phyloP scores from a whole-genome alignment of 2,797 vertebrate genomes.

The Ambastaia sidthimunki region DNA sequence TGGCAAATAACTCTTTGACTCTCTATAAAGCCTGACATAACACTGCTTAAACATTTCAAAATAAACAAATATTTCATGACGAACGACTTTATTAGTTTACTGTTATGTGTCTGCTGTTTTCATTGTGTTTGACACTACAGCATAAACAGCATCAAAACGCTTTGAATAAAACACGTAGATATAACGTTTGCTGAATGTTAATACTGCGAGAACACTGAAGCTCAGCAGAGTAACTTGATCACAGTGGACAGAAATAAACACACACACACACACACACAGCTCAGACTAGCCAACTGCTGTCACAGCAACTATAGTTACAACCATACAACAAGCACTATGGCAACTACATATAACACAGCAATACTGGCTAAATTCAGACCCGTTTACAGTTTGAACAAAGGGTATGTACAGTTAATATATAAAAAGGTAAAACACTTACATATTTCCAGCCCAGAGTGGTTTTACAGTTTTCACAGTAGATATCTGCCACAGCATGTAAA shows the following conservation, averaged over 20 bases:
- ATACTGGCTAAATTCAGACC: background rate
- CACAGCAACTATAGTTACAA: background rate
- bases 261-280: slow-evolving; percentile 29
- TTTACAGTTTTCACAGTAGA: slow-evolving; percentile 99
- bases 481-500: slow-evolving; percentile 95
- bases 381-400: background rate
- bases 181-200: slow-evolving; percentile 9
- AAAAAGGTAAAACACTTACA: slow-evolving; percentile 74
- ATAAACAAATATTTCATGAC: too few species aligned
- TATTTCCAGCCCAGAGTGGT: slow-evolving; percentile 99
- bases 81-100: too few species aligned
- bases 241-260: slow-evolving; percentile 51
- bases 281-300: slow-evolving; percentile 27
- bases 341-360: background rate
- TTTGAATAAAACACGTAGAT: background rate
- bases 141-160: too few species aligned
- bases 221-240: slow-evolving; percentile 49
- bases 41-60: too few species aligned
- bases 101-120: background rate
- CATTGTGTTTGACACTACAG: background rate
- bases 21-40: too few species aligned
- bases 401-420: background rate
- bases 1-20: too few species aligned
- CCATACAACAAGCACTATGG: background rate
- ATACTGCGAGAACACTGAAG: background rate